Evolutionary conservation across 1,140 invertebrate species (phyloP), one percentile per base, ranked within the genome.

Genomic region (Uloborus diversus): DNA sequence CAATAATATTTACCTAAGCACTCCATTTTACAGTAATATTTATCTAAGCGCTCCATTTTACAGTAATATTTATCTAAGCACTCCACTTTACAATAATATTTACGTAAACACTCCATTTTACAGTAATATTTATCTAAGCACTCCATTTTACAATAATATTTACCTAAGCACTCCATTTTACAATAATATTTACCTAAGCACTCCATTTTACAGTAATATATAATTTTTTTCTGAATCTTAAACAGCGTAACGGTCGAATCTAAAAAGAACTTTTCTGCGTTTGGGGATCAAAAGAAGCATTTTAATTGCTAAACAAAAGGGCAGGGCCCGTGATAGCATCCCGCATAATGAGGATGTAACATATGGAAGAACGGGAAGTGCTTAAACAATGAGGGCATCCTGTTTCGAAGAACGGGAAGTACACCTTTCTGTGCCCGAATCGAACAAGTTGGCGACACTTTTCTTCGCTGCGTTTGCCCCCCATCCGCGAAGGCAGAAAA

Each of bases 371-470:
- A 62, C 53, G 27, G 57, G 57, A 73, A 62, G 35, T n/a, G 37
- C 37, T 35, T 59, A 11, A 73, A 20, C 70, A 73, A 73, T 73
- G 30, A 73, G 56, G 47, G 57, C 70, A 73, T 73, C 70, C 70
- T 73, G 70, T 73, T 73, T 32, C 35, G n/a, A n/a, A 47, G 35
- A 27, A 73, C 70, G 70, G 70, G 70, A 73, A 73, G 62, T 73
- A 56, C 35, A 33, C 59, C 47, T 49, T 5, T 33, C 14, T 11
- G 27, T 30, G 20, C 30, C 28, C 17, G 35, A 32, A 17, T n/a
- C n/a, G n/a, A n/a, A n/a, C n/a, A n/a, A n/a, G n/a, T n/a, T n/a
- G n/a, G n/a, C n/a, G n/a, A n/a, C n/a, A n/a, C n/a, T n/a, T n/a
- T n/a, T n/a, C n/a, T n/a, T n/a, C n/a, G n/a, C n/a, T n/a, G n/a